Evolutionary conservation across 2,113 vertebrate species (phyloP), one percentile per base, ranked within the genome.

Genomic region (Geococcyx californianus): DNA sequence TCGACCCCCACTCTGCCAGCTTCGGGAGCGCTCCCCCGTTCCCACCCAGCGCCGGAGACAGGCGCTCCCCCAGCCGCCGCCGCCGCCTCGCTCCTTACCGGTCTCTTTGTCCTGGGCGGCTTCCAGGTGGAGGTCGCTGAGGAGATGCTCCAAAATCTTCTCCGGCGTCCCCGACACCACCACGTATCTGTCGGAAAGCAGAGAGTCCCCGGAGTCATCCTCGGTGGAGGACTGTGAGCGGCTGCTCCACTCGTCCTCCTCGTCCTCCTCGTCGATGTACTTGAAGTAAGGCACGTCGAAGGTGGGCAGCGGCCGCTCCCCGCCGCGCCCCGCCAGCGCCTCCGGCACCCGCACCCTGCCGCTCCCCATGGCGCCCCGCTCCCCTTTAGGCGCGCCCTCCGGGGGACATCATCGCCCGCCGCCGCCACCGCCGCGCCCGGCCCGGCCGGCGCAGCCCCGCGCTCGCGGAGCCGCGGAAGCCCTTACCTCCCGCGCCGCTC

Each of bases 211-310:
- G 34, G 97, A 97, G 93, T 97, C 99, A 97, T 99, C 99, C 96
- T 99, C 99, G 7, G 99, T 98, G 11, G 99, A 98, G 19, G 99
- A 99, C 95, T 99, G 99, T 34, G 99, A 98, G 74, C 99, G 99
- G 96, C 98, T 99, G 95, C 99, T 99, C 98, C 99, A 99, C 96
- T 99, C 99, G 89, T 99, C 99, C 67, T 98, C 97, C 92, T 97
- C 97, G 60, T 99, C 99, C 96, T 99, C 99, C 82, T 99, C 99
- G 38, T 99, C 99, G 91, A 99, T 99, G 97, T 99, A 99, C 97
- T 99, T 99, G 98, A 99, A 99, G 98, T 99, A 99, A 95, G 99
- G 99, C 97, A 99, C 99, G 93, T 99, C 99, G 95, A 99, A 99
- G 45, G 99, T 99, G 88, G 99, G 99, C 97, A 99, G 72, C 24